phyloP scores from a whole-genome alignment of 2,888 invertebrate species.

The Erannis defoliaria region DNA sequence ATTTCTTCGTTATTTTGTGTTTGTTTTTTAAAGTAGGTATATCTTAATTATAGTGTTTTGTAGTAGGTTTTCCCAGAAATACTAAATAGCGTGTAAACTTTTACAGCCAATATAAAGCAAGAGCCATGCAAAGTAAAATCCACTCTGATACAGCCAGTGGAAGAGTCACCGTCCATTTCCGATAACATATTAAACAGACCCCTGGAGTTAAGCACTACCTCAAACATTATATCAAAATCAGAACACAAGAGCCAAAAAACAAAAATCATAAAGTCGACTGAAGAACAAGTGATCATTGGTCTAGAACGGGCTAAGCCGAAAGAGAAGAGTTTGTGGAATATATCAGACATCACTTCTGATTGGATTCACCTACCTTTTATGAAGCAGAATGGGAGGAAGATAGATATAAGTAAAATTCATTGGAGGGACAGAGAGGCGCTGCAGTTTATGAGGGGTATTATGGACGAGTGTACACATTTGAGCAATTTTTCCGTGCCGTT shows the following conservation, averaged over 20 bases:
- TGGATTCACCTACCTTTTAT: conserved; percentile 75
- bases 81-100: not conserved
- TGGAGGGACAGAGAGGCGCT: conserved; percentile 93
- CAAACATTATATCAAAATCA: conserved; percentile 1
- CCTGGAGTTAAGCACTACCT: not conserved
- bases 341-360: conserved; percentile 73
- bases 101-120: conserved; percentile 22
- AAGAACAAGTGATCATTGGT: not conserved
- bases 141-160: not conserved
- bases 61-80: not conserved
- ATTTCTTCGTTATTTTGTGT: no score
- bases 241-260: conserved; percentile 15
- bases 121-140: conserved; percentile 5
- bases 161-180: not conserved
- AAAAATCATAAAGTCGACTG: conserved; percentile 6
- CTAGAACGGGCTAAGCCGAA: conserved; percentile 27
- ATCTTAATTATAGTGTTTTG: not conserved
- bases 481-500: conserved; percentile 95
- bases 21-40: not conserved
- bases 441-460: conserved; percentile 98
- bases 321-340: conserved; percentile 70
- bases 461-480: conserved; percentile 99
- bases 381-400: conserved; percentile 71
- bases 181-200: not conserved
- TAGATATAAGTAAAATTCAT: conserved; percentile 88